Evolutionary conservation across 2,888 invertebrate species (phyloP).

Genomic region (Drosophila falleni): DNA sequence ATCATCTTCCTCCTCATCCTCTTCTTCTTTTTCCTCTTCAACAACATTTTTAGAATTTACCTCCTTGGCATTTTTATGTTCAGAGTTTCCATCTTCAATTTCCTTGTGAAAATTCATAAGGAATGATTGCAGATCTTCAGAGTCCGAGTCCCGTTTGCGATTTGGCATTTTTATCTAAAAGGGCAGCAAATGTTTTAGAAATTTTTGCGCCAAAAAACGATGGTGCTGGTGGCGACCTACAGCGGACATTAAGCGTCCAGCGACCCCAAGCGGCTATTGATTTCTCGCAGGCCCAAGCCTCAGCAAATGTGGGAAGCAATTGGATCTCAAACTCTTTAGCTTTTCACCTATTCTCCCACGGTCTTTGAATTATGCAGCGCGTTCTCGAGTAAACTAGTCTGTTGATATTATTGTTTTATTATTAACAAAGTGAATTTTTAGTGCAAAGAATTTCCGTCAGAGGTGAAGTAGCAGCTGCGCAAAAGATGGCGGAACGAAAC

Average conservation of each 20-base stretch:
- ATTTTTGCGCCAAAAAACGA: slow-evolving; percentile 44
- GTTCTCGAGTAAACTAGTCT: background rate
- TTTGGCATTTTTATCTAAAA: slow-evolving; percentile 53
- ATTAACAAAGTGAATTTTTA: slow-evolving; percentile 44
- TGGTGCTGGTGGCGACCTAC: slow-evolving; percentile 64
- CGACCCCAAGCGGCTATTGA: slow-evolving; percentile 61
- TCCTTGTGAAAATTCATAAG: slow-evolving; percentile 93
- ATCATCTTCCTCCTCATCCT: slow-evolving; percentile 75
- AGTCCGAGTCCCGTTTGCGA: slow-evolving; percentile 43
- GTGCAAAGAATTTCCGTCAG: slow-evolving; percentile 77
- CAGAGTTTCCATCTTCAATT: slow-evolving; percentile 87
- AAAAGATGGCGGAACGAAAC: slow-evolving; percentile 80
- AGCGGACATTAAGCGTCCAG: slow-evolving; percentile 60
- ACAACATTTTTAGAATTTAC: slow-evolving; percentile 54
- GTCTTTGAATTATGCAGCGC: background rate
- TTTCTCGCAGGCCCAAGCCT: slow-evolving; percentile 48
- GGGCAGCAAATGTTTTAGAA: slow-evolving; percentile 22
- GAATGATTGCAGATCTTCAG: slow-evolving; percentile 90
- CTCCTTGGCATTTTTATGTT: slow-evolving; percentile 42
- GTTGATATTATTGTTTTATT: slow-evolving; percentile 12
- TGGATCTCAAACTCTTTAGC: background rate
- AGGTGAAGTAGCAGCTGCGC: slow-evolving; percentile 58
- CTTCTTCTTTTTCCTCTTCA: slow-evolving; percentile 49
- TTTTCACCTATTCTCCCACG: slow-evolving; percentile 16
- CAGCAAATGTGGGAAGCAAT: background rate